phyloP scores from a whole-genome alignment of 1,140 invertebrate species.

The Scaptomyza montana region DNA sequence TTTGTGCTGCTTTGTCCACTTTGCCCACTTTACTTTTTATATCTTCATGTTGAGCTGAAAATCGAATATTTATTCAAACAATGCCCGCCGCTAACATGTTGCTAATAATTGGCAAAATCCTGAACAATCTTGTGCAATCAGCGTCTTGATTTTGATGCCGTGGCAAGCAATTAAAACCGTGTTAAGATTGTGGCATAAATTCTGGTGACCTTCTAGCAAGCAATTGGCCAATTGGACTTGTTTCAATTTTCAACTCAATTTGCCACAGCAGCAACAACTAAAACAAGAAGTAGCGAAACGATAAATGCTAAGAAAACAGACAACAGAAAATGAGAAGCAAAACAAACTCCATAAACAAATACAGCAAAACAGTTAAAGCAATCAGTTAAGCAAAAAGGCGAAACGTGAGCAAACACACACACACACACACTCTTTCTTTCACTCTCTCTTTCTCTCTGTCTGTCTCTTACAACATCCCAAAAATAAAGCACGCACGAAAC shows the following conservation, averaged over 20 bases:
- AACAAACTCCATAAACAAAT: slow-evolving; percentile 23
- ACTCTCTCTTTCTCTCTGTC: background rate
- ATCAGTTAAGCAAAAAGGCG: slow-evolving; percentile 63
- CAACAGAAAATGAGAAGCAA: background rate
- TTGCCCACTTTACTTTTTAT: background rate
- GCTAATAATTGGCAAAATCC: slow-evolving; percentile 63
- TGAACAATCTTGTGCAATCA: slow-evolving; percentile 56
- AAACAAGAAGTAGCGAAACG: background rate
- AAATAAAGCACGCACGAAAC: slow-evolving; percentile 20
- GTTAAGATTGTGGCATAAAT: background rate
- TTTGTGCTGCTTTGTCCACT: background rate
- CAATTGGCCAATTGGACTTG: slow-evolving; percentile 48
- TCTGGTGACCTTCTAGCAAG: background rate
- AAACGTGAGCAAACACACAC: slow-evolving; percentile 40
- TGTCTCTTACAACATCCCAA: background rate
- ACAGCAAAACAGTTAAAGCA: slow-evolving; percentile 58
- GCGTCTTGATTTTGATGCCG: slow-evolving; percentile 29
- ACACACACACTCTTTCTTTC: too few relatives aligned
- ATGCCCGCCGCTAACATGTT: slow-evolving; percentile 56
- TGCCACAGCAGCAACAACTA: slow-evolving; percentile 5
- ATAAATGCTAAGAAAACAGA: slow-evolving; percentile 35
- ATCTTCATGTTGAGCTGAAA: slow-evolving; percentile 36
- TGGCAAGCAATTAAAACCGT: slow-evolving; percentile 28
- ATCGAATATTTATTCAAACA: slow-evolving; percentile 75
- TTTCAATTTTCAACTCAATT: slow-evolving; percentile 76